Base-by-base conservation (phyloP, 2,113 vertebrate species). In the Atractosteus spatula region DNA sequence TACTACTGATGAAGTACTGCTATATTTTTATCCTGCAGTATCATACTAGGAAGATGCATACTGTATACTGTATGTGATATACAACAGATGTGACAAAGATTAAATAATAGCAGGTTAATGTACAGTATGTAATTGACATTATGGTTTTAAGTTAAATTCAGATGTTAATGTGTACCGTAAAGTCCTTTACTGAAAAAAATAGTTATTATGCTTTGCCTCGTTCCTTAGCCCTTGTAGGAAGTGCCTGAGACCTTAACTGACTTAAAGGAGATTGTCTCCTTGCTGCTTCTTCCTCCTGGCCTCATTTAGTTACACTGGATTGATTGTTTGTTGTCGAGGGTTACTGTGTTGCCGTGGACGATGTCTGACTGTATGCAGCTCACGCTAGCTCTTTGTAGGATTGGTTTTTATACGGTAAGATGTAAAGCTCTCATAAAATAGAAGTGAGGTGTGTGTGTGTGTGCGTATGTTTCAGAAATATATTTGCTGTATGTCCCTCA, bases 341-440 rank as follows among this genome's bases (percentile, higher is more conserved):
- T 87, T 84, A 90, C 88, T 78, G 88, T 87, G 87, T 89, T 86
- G 85, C 84, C 71, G 82, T 82, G 83, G 81, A 85, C 87, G 87
- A 94, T 95, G 93, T 96, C 95, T 89, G 95, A 96, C 83, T 93
- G 91, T 91, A 89, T 96, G 90, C 94, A 93, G 92, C 88, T 97
- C 86, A 93, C 93, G 83, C 87, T 91, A 83, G 94, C 94, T 68
- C 84, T 97, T 91, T 96, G 95, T 91, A 94, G 94, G 92, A 94
- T 94, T 91, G 95, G 92, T 87, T 87, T 95, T 90, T 94, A 95
- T 87, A 94, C 84, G 92, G 95, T 95, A 95, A 95, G 94, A 81
- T 71, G 74, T 72, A 69, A 66, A 41, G 55, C 2, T 42, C n/a
- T 45, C 43, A 45, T 8, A 16, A 65, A 51, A 51, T 51, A 51